These are phyloP conservation scores for Sericinus montela DNA, from an alignment of 2,888 invertebrate species.

Conservation along the genomic window DNA sequence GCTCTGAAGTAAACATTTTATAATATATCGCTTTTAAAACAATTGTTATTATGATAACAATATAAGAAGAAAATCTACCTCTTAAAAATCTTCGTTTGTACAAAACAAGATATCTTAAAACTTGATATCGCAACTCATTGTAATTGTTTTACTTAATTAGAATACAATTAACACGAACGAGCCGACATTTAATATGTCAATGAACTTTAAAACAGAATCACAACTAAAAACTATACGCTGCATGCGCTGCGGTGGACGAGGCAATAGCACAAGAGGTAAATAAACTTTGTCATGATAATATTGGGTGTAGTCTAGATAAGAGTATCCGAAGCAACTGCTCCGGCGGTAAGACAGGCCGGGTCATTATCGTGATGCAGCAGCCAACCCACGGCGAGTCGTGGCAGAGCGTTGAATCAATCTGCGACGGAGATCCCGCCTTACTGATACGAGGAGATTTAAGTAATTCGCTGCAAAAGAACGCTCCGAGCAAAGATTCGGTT, in stretches of 20 bases:
- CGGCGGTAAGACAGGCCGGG: not conserved
- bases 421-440: slow-evolving; percentile 1
- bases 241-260: not conserved
- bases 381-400: slow-evolving; percentile 2
- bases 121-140: too few species aligned
- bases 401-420: slow-evolving; percentile 15
- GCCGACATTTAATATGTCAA: too few species aligned
- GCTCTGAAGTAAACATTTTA: too few species aligned
- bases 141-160: too few species aligned
- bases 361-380: slow-evolving; percentile 20
- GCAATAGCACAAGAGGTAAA: not conserved
- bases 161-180: too few species aligned
- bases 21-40: too few species aligned
- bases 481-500: not conserved
- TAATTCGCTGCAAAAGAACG: slow-evolving; percentile 18
- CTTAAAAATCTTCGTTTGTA: too few species aligned
- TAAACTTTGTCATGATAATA: not conserved
- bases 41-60: too few species aligned
- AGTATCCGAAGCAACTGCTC: not conserved
- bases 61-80: too few species aligned
- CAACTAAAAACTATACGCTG: not conserved
- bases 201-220: too few species aligned
- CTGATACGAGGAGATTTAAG: slow-evolving; percentile 5
- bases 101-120: too few species aligned
- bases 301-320: not conserved